Evolutionary conservation across 2,113 vertebrate species (phyloP).

Genomic region (Mus pahari): DNA sequence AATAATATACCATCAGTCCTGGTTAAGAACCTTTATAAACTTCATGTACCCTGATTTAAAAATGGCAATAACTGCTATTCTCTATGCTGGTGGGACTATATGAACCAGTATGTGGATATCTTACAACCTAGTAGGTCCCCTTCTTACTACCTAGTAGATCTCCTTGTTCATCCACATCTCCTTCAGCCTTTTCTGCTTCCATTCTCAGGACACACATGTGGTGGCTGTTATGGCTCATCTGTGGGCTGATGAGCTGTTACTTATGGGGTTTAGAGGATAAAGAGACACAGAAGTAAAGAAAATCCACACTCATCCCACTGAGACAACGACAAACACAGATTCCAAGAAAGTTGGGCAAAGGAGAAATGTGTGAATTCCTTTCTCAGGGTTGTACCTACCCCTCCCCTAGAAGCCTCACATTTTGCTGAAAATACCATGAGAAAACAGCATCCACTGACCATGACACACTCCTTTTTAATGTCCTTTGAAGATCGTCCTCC

Average conservation of each 20-base stretch:
- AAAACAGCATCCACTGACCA: neutral
- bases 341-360: conserved; percentile 25
- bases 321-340: conserved; percentile 15
- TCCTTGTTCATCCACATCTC: neutral
- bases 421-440: neutral
- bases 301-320: conserved; percentile 19
- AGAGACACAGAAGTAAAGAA: neutral
- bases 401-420: neutral
- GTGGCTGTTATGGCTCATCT: neutral
- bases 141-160: too few species aligned
- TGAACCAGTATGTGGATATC: neutral
- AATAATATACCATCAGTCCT: too few species aligned
- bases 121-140: too few species aligned
- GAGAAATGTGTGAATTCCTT: neutral
- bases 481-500: neutral
- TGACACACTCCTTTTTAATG: neutral
- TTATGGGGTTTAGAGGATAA: neutral
- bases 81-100: rapidly evolving
- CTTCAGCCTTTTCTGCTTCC: neutral
- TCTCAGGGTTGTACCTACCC: neutral
- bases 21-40: neutral
- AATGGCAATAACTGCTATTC: neutral
- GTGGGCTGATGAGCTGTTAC: neutral
- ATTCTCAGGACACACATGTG: neutral
- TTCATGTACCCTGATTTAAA: neutral